Base-by-base conservation (phyloP, 2,888 invertebrate species). In the Dendrolimus houi region DNA sequence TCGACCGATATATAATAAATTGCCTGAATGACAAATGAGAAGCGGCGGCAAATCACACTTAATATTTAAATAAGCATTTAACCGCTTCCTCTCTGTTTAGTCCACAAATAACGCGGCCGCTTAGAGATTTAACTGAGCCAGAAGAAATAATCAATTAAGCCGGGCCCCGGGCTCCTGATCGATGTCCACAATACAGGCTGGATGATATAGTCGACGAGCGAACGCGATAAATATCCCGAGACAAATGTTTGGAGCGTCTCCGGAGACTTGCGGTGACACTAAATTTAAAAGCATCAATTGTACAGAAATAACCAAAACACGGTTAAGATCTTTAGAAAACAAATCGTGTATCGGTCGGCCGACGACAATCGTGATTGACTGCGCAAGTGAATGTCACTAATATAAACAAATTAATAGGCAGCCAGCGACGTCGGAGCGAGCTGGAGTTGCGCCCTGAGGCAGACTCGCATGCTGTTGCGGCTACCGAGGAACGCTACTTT, bases 331-430 rank as follows among this genome's bases (percentile, higher is more conserved):
- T 89, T 87, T 87, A 70, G 83, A 85, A 87, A 89, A 90, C 89
- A 88, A 88, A 90, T 90, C 87, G 89, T 81, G 82, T 81, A 88
- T 87, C 85, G 89, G 86, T 81, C 80, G 84, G 78, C 79, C 80
- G 89, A 82, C 87, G 87, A 87, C 88, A 87, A 85, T 83, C 83
- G 81, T 88, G 89, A 90, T 87, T 83, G 89, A 89, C 85, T 87
- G 89, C 89, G 85, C 89, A 87, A 85, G 87, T 90, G 89, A 89
- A 80, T 81, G 79, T 73, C 81, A 85, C 85, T 89, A 89, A 89
- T 89, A 88, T 88, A 89, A 90, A 89, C 89, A 89, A 88, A 90
- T 89, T 90, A 89, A 88, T 87, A 86, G 87, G 84, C 81, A 77
- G 80, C 76, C 74, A 70, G 71, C 67, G 71, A 72, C 74, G 71